Base-by-base conservation (phyloP, 2,113 vertebrate species). In the Platichthys stellatus region DNA sequence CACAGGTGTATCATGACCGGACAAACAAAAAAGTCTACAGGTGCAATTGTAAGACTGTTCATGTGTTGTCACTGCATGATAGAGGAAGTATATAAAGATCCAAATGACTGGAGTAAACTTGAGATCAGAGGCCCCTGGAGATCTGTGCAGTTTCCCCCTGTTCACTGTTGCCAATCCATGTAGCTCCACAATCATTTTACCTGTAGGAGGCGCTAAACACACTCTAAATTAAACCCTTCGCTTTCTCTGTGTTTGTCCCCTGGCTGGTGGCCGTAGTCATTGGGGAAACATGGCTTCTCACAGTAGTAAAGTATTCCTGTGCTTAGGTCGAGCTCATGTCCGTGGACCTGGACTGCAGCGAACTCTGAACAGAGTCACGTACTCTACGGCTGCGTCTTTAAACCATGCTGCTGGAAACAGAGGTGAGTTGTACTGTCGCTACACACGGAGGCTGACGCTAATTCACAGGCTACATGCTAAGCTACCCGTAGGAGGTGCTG, bases 251-350 rank as follows among this genome's bases (percentile, higher is more conserved):
- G 0, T 49, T 68, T 75, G 85, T 78, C 83, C 82, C 68, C 58
- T 65, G 28, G 6, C 43, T 3, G 1, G 0, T 1, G 28, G 21
- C 90, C 79, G 87, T 94, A 83, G 77, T 80, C 51, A 8, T 2
- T 43, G 40, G 1, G 21, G 59, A 80, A 92, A 92, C 78, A 95
- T 95, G 94, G 93, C 94, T 61, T 69, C 90, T 0, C 63, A 73
- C 76, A 35, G 61, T 3, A 23, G 78, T 2, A 90, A 75, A 54
- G 61, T 58, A 0, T 24, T 92, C 51, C 69, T 86, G 80, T 86
- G 77, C 67, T 43, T 43, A 13, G 82, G 81, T 74, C 89, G 90
- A 87, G 67, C 81, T 76, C 85, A 86, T 67, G 35, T 70, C 40
- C 6, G 69, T 15, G 7, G 31, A 24, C 5, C 86, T 12, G 76